These are phyloP conservation scores for Trachythela sp. DNA, from an alignment of 64 coral and sea anemone species.

Conservation along the genomic window DNA sequence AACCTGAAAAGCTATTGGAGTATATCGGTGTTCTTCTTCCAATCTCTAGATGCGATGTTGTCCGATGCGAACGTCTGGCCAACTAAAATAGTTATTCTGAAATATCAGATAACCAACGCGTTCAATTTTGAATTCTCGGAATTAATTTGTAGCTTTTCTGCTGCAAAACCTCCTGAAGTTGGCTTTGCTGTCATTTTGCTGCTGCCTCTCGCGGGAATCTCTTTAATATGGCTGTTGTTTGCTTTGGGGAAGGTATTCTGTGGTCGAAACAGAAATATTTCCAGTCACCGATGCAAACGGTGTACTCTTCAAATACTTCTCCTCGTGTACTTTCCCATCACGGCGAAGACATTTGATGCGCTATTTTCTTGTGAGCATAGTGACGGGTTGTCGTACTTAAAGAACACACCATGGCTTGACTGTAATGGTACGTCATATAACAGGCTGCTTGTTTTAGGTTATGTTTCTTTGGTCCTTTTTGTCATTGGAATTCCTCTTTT, in stretches of 20 bases:
- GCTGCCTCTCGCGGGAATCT: neutral
- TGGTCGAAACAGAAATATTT: neutral
- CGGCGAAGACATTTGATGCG: neutral
- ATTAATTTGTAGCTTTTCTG: neutral
- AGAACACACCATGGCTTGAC: neutral
- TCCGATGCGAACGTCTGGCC: neutral
- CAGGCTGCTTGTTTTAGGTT: neutral
- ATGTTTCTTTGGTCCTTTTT: neutral
- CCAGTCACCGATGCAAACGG: neutral
- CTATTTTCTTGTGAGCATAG: neutral
- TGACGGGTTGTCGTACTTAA: neutral
- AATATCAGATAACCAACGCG: neutral
- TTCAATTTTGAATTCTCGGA: neutral
- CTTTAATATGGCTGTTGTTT: neutral
- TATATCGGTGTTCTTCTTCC: neutral
- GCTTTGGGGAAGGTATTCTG: neutral
- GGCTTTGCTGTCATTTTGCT: neutral
- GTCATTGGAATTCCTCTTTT: neutral
- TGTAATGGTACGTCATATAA: neutral
- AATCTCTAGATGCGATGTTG: neutral
- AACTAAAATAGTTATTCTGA: neutral
- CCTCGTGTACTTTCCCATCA: neutral
- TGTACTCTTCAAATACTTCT: neutral
- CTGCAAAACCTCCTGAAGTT: neutral
- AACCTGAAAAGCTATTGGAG: neutral